A percentile compares a stretch with the other conserved stretches of the same genome.
Conservation (phyloP, 2,113 vertebrate species). For the Platichthys flesus region DNA sequence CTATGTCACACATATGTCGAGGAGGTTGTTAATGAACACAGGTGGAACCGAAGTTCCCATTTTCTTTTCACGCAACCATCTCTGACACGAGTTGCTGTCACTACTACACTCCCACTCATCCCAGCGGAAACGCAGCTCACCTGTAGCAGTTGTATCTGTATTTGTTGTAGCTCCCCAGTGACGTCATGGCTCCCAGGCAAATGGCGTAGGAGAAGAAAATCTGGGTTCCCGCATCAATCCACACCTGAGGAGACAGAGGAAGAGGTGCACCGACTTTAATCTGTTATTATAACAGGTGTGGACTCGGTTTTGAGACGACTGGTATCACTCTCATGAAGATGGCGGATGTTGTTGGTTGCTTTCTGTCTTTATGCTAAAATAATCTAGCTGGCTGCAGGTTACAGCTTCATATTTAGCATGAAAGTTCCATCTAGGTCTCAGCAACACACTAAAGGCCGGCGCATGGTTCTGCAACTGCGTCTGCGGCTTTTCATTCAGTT, state of each 20-base stretch:
- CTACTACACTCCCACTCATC: slow-evolving; percentile 58
- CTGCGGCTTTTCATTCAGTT: no score
- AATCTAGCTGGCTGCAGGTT: no score
- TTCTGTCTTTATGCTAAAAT: no score
- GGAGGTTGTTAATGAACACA: slow-evolving; percentile 97
- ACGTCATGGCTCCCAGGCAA: slow-evolving; percentile 99
- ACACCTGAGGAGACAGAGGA: slow-evolving; percentile 85
- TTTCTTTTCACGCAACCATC: slow-evolving; percentile 74
- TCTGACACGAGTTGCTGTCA: slow-evolving; percentile 74
- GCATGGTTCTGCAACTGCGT: no score
- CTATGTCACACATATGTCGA: slow-evolving; percentile 99
- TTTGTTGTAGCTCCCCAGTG: slow-evolving; percentile 99
- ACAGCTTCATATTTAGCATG: no score
- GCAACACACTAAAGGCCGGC: no score
- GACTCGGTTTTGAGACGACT: background rate
- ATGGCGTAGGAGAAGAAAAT: slow-evolving; percentile 99
- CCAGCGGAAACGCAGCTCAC: slow-evolving; percentile 78
- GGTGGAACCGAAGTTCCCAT: slow-evolving; percentile 80
- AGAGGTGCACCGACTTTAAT: background rate
- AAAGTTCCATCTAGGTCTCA: no score
- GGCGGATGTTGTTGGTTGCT: no score
- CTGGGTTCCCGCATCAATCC: slow-evolving; percentile 99
- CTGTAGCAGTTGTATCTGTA: slow-evolving; percentile 99
- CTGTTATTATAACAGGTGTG: background rate
- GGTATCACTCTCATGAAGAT: no score